These are phyloP conservation scores for Morpho achilles DNA, from an alignment of 2,888 invertebrate species.

Conservation along the genomic window DNA sequence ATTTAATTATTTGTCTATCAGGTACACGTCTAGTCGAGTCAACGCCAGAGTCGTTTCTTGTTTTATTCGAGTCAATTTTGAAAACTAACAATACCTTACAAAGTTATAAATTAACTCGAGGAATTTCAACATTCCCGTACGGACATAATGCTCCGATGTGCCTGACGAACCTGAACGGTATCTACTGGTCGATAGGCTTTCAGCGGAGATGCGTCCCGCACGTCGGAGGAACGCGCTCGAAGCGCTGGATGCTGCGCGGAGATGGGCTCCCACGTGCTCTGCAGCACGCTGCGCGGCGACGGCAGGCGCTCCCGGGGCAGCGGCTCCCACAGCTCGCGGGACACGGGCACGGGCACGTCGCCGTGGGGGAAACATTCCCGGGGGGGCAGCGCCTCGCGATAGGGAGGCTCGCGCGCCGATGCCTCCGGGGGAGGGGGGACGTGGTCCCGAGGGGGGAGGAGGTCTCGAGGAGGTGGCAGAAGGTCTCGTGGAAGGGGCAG, in stretches of 20 bases:
- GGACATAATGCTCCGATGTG: too few species aligned
- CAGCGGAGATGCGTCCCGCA: slow-evolving; percentile 36
- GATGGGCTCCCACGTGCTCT: slow-evolving; percentile 22
- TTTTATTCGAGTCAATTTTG: too few species aligned
- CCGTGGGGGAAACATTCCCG: slow-evolving; percentile 6
- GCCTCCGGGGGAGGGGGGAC: slow-evolving; percentile 1
- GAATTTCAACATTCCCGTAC: too few species aligned
- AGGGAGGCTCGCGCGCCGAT: slow-evolving; percentile 35
- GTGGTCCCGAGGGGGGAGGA: slow-evolving; percentile 15
- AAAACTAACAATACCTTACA: too few species aligned
- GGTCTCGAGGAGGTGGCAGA: slow-evolving; percentile 26
- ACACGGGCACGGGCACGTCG: slow-evolving; percentile 2
- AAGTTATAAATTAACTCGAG: too few species aligned
- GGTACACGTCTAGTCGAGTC: neutral
- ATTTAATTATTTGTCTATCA: too few species aligned
- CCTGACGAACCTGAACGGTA: slow-evolving; percentile 7
- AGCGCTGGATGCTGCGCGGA: slow-evolving; percentile 28
- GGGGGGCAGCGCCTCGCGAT: slow-evolving; percentile 34
- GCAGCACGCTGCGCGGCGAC: slow-evolving; percentile 35
- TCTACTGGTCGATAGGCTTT: slow-evolving; percentile 31
- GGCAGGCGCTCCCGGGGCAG: slow-evolving; percentile 19
- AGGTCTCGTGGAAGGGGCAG: slow-evolving; percentile 9
- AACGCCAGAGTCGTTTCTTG: neutral
- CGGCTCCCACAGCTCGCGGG: slow-evolving; percentile 10
- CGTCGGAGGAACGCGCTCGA: slow-evolving; percentile 3